A percentile compares a stretch with the other conserved stretches of the same genome.
Evolutionary conservation across 2,113 vertebrate genomes (phyloP).

Genomic region (Peromyscus californicus): DNA sequence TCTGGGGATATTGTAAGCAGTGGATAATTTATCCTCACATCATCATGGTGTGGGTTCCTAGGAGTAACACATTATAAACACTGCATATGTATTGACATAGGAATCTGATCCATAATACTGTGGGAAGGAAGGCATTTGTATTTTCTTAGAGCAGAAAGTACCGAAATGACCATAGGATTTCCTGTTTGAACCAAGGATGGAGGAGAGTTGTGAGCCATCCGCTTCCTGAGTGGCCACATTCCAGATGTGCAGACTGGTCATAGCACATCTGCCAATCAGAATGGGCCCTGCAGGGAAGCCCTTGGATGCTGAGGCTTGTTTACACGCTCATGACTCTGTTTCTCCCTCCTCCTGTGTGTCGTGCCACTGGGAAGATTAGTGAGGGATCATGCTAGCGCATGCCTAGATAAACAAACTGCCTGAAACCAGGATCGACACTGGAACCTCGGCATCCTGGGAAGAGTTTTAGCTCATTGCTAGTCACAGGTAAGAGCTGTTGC

Average conservation of each 20-base stretch:
- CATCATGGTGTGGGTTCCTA: not conserved
- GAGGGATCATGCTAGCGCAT: not conserved
- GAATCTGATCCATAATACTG: not conserved
- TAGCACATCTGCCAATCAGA: slow-evolving; percentile 78
- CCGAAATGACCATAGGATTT: slow-evolving; percentile 72
- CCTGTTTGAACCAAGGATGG: slow-evolving; percentile 71
- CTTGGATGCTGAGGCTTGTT: slow-evolving; percentile 72
- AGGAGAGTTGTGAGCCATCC: slow-evolving; percentile 67
- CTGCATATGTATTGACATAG: not conserved
- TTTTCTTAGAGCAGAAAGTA: slow-evolving; percentile 68
- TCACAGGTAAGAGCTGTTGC: slow-evolving; percentile 82
- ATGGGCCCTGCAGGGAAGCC: slow-evolving; percentile 63
- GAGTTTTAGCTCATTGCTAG: slow-evolving; percentile 67
- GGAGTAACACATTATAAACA: not conserved
- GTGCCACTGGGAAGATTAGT: slow-evolving; percentile 56
- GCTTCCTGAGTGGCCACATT: slow-evolving; percentile 85
- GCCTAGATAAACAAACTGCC: not conserved
- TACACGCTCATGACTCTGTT: slow-evolving; percentile 64
- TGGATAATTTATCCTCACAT: slow-evolving; percentile 27
- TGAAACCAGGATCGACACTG: slow-evolving; percentile 8
- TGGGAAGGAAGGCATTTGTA: slow-evolving; percentile 5
- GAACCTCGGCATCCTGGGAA: slow-evolving; percentile 40
- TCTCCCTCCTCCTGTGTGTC: not conserved
- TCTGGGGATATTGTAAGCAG: not conserved
- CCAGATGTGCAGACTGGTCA: slow-evolving; percentile 68